Evolutionary conservation across 1,140 invertebrate species (phyloP).

Genomic region (Araneus ventricosus): DNA sequence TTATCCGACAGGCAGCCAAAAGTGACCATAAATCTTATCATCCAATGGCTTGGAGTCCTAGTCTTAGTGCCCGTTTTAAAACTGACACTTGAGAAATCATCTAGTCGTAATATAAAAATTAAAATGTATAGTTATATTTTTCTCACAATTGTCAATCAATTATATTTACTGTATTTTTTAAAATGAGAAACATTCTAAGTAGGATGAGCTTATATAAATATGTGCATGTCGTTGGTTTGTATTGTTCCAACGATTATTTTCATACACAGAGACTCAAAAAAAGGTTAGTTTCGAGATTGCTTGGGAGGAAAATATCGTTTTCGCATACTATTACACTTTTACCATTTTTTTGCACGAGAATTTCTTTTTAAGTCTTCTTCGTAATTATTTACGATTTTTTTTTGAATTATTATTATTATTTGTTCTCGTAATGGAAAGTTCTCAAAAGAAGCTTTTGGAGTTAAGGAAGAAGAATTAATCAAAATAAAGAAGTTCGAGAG

Average conservation of each 20-base stretch:
- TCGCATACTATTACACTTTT: neutral
- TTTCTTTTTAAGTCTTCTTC: neutral
- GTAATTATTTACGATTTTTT: neutral
- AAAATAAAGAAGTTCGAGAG: conserved; percentile 13
- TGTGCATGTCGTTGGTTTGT: too few species aligned
- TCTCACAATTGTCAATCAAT: too few species aligned
- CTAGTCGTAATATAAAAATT: too few species aligned
- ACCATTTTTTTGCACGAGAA: neutral
- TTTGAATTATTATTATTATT: neutral
- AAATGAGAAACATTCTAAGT: too few species aligned
- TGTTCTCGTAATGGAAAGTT: conserved; percentile 8
- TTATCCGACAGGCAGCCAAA: too few species aligned
- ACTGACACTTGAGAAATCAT: too few species aligned
- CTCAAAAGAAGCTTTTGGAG: neutral
- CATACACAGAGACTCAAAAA: neutral
- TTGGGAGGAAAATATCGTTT: neutral
- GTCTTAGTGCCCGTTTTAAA: too few species aligned
- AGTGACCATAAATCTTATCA: too few species aligned
- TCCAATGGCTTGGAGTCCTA: too few species aligned
- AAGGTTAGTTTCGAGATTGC: neutral
- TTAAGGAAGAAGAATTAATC: conserved; percentile 2
- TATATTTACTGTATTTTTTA: too few species aligned
- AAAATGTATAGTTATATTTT: too few species aligned
- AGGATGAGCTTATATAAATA: too few species aligned
- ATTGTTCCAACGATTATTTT: neutral